Evolutionary conservation across 2,113 vertebrate genomes (phyloP).

Genomic region (Apaloderma vittatum): DNA sequence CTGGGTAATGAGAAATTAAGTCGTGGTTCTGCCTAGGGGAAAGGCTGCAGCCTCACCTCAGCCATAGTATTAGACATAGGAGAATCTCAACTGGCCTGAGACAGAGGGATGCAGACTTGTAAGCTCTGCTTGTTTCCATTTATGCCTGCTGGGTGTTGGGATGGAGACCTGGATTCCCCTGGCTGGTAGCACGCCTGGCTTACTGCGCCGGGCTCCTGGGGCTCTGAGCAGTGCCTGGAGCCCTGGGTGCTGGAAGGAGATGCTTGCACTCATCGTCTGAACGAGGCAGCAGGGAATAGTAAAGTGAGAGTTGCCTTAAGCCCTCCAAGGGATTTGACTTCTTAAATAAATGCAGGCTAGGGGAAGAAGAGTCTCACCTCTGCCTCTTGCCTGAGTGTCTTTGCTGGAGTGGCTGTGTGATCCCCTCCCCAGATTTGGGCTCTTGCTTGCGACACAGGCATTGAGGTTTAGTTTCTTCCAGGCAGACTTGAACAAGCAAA

Average conservation of each 20-base stretch:
- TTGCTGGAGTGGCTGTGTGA: neutral
- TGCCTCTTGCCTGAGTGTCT: neutral
- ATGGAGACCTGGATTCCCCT: neutral
- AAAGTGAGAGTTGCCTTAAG: neutral
- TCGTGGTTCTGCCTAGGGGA: neutral
- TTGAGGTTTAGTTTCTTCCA: neutral
- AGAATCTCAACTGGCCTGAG: neutral
- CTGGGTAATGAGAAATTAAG: constrained; percentile 21
- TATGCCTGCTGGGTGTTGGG: accelerated
- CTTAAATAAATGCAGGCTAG: neutral
- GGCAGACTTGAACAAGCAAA: neutral
- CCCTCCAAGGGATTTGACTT: neutral
- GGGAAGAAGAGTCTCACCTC: neutral
- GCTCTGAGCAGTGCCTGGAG: neutral
- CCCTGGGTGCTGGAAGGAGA: neutral
- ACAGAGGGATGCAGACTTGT: neutral
- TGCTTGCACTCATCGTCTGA: accelerated
- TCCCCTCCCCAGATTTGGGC: neutral
- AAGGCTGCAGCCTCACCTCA: constrained; percentile 7
- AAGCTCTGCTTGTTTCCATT: neutral
- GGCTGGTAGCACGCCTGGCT: accelerated
- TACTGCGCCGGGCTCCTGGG: accelerated
- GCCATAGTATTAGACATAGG: neutral
- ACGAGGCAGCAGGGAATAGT: neutral
- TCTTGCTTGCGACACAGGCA: neutral